Percentiles rank a stretch among this genome's conserved stretches.
phyloP scores from a whole-genome alignment of 2,888 invertebrate genomes.

The Eupithecia inturbata region DNA sequence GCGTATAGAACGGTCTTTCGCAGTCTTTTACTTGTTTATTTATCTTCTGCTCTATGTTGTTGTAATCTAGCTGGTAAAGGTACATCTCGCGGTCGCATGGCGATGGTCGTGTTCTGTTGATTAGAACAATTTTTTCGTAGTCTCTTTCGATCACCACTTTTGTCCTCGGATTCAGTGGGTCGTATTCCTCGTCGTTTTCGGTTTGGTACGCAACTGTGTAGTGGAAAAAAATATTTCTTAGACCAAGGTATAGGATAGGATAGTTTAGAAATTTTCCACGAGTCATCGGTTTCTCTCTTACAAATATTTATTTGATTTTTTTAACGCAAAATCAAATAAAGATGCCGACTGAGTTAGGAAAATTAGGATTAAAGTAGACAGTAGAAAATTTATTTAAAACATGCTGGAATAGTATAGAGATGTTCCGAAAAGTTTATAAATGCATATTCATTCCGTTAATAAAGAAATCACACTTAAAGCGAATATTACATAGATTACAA shows the following conservation, averaged over 20 bases:
- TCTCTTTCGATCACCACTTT: conserved; percentile 67
- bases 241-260: neutral
- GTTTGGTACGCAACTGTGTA: conserved; percentile 71
- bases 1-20: conserved; percentile 87
- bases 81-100: conserved; percentile 92
- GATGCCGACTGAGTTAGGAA: neutral
- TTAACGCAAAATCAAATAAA: conserved; percentile 1
- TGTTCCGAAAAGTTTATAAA: conserved; percentile 1
- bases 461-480: conserved; percentile 9
- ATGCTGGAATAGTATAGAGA: conserved; percentile 24
- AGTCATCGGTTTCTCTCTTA: neutral
- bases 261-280: neutral
- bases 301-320: neutral
- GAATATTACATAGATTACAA: neutral
- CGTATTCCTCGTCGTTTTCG: conserved; percentile 81
- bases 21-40: conserved; percentile 74
- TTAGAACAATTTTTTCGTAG: conserved; percentile 86
- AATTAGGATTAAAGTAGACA: neutral
- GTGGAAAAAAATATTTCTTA: conserved; percentile 32
- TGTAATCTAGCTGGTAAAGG: conserved; percentile 82
- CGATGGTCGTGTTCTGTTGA: conserved; percentile 91
- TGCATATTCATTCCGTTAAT: conserved; percentile 8
- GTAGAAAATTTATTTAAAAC: conserved; percentile 6
- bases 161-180: conserved; percentile 67
- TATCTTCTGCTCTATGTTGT: conserved; percentile 78